Evolutionary conservation across 2,888 invertebrate species (phyloP), one percentile per base, ranked within the genome.

Genomic region (Meandrusa payeni): DNA sequence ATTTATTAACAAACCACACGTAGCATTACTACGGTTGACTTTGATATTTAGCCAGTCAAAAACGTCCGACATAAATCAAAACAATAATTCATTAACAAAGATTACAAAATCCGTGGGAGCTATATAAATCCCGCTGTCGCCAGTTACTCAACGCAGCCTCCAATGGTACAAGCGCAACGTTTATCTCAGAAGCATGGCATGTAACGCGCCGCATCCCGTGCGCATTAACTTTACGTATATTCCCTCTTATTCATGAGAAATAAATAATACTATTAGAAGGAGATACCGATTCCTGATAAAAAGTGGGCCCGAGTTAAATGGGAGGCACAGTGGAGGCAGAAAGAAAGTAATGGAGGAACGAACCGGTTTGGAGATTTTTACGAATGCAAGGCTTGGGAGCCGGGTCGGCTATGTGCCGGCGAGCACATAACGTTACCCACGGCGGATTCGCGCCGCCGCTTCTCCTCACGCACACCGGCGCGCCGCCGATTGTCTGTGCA

Each of bases 271-370:
- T 86, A 87, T 83, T 86, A 86, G 85, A 83, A 76, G 68, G 82
- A 86, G 87, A 87, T 87, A 85, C 85, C 82, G 82, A 87, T 85
- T 85, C 76, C 81, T 77, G 87, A 87, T 87, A 87, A 87, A 87
- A 86, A 87, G 83, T 83, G 82, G 82, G 81, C 79, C 79, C 82
- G 76, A 81, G 85, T 85, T 81, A 83, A 83, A 86, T 85, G 85
- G 85, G 86, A 82, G 86, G 85, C 83, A 80, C 81, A 70, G 69
- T 81, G 76, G 83, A 82, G 77, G 80, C 81, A 83, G 87, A 86
- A 86, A 85, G 87, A 86, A 86, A 86, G 86, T 85, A 85, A 85
- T 86, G 85, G 85, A 79, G 82, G 85, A 82, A 76, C 80, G 76
- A 83, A 87, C 86, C 87, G 86, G 87, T 86, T 87, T 81, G 70